Percentiles rank a stretch among this genome's conserved stretches.
phyloP scores from a whole-genome alignment of 2,797 vertebrate species.

The Chrysocyon brachyurus region DNA sequence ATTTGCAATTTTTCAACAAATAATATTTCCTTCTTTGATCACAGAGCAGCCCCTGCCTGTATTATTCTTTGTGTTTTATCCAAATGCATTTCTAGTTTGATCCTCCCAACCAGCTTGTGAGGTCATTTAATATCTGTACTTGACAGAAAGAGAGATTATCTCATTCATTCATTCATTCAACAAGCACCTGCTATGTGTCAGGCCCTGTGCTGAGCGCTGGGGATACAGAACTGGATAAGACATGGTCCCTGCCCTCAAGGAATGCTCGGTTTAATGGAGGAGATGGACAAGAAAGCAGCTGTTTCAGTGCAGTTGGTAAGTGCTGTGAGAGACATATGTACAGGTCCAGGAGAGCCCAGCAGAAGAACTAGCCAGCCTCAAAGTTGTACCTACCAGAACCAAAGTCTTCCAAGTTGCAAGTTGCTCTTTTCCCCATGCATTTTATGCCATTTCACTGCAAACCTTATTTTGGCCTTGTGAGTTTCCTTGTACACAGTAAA shows the following conservation, averaged over 20 bases:
- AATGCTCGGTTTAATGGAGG: conserved; percentile 64
- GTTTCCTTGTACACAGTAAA: background rate
- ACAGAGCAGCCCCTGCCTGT: conserved; percentile 17
- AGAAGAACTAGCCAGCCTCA: background rate
- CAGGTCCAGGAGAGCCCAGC: background rate
- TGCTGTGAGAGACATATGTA: background rate
- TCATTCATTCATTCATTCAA: conserved; percentile 74
- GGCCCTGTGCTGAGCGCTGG: conserved; percentile 68
- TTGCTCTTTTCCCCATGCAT: background rate
- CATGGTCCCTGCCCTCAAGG: conserved; percentile 63
- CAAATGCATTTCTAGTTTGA: conserved; percentile 57
- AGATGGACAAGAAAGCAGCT: conserved; percentile 57
- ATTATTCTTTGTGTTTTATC: conserved; percentile 67
- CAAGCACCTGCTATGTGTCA: conserved; percentile 71
- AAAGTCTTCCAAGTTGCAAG: background rate
- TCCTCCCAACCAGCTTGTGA: conserved; percentile 71
- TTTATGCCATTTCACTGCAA: background rate
- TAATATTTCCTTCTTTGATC: background rate
- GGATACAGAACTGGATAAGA: conserved; percentile 70
- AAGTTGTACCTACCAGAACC: background rate
- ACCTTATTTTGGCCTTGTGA: conserved; percentile 11
- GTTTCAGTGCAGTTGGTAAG: conserved; percentile 61
- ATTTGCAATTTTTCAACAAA: conserved; percentile 58
- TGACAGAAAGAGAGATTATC: conserved; percentile 62
- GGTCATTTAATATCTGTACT: conserved; percentile 69